Conservation (phyloP, 1,140 invertebrate genomes). For the Macrosteles quadrilineatus region DNA sequence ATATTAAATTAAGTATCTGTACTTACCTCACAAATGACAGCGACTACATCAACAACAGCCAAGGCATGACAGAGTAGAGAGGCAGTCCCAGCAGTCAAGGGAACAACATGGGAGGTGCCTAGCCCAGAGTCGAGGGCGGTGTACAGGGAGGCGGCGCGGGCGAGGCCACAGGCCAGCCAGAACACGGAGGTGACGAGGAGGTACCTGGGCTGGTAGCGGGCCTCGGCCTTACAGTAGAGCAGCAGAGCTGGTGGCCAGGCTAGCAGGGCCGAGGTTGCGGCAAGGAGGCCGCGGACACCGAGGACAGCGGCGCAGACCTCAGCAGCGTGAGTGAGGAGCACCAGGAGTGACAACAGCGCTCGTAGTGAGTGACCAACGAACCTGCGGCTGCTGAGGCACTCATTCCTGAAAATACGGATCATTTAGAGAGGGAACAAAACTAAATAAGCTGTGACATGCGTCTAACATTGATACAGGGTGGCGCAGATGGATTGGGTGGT, state of each 20-base stretch:
- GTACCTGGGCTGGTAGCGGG: constrained; percentile 24
- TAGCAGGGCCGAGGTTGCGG: constrained; percentile 10
- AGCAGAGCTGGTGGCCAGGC: constrained; percentile 30
- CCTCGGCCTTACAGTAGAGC: constrained; percentile 33
- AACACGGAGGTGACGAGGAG: constrained; percentile 28
- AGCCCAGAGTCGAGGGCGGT: constrained; percentile 30
- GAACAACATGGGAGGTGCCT: constrained; percentile 21
- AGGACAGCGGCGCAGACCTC: constrained; percentile 33
- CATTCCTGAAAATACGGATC: neutral
- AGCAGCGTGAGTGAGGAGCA: constrained; percentile 31
- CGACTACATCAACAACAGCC: constrained; percentile 33
- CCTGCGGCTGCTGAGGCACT: neutral
- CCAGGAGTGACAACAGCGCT: constrained; percentile 21
- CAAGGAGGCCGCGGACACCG: neutral
- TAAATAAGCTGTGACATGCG: too few relatives aligned
- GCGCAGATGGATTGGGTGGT: too few relatives aligned
- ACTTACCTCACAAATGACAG: constrained; percentile 36
- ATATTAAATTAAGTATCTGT: too few relatives aligned
- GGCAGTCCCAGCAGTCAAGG: constrained; percentile 22
- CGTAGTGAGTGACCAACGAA: constrained; percentile 30
- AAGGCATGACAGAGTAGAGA: constrained; percentile 33
- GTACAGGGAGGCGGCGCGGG: constrained; percentile 34
- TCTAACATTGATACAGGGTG: too few relatives aligned
- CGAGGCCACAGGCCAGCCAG: constrained; percentile 33
- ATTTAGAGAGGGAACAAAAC: too few relatives aligned